Conservation (phyloP, 1,140 invertebrate species). For the Branchinecta lindahli region DNA sequence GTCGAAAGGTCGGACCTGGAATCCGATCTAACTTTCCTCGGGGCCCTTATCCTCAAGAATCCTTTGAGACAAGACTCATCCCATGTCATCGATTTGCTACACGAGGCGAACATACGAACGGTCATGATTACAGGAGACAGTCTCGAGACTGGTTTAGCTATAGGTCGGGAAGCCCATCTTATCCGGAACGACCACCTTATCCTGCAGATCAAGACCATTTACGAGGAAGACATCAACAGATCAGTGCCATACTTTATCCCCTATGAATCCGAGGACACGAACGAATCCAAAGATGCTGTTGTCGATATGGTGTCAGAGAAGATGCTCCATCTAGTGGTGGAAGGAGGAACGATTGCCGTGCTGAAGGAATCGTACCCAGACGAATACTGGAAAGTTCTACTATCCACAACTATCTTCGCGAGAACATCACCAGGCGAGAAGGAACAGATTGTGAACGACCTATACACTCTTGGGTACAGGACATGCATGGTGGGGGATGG, state of each 20-base stretch:
- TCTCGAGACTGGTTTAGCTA: too few species aligned
- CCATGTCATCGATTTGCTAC: slow-evolving; percentile 31
- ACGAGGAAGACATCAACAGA: too few species aligned
- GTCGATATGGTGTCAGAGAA: slow-evolving; percentile 12
- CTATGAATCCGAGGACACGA: too few species aligned
- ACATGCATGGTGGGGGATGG: slow-evolving; percentile 75
- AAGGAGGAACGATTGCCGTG: slow-evolving; percentile 52
- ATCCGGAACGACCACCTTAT: too few species aligned
- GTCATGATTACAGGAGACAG: slow-evolving; percentile 40
- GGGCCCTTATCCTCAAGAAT: slow-evolving; percentile 38
- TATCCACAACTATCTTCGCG: slow-evolving; percentile 71
- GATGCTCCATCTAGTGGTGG: slow-evolving; percentile 46
- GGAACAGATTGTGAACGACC: slow-evolving; percentile 65
- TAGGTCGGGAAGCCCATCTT: too few species aligned
- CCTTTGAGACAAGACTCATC: slow-evolving; percentile 34
- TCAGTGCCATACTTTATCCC: too few species aligned
- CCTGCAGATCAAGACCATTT: too few species aligned
- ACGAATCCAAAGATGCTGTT: too few species aligned
- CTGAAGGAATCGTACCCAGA: slow-evolving; percentile 50
- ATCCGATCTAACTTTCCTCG: slow-evolving; percentile 62
- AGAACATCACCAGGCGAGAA: slow-evolving; percentile 93
- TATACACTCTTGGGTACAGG: slow-evolving; percentile 39
- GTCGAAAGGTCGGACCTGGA: slow-evolving; percentile 48
- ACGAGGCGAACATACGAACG: slow-evolving; percentile 37
- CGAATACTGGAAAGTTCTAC: slow-evolving; percentile 46